A percentile compares a stretch with the other conserved stretches of the same genome.
Conservation (phyloP, 2,888 invertebrate genomes). For the Brassicogethes aeneus region DNA sequence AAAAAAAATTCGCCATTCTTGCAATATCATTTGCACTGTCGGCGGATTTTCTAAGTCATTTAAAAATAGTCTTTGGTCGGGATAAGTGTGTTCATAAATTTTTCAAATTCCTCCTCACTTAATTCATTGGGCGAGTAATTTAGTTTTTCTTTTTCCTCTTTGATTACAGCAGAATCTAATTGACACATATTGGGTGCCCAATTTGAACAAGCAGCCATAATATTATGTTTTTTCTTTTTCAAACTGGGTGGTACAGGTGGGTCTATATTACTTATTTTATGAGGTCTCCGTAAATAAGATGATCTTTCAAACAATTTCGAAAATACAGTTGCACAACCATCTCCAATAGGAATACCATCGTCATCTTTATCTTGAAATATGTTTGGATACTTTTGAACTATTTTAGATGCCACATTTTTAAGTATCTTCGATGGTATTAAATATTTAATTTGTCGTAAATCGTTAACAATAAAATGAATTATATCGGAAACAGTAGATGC, state of each 20-base stretch:
- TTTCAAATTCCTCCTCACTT: background rate
- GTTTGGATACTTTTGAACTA: no score
- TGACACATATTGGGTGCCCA: no score
- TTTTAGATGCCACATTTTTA: no score
- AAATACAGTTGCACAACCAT: slow-evolving; percentile 16
- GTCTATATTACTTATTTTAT: slow-evolving; percentile 10
- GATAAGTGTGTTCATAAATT: slow-evolving; percentile 8
- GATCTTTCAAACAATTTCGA: slow-evolving; percentile 18
- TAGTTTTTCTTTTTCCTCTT: no score
- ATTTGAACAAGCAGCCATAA: slow-evolving; percentile 10
- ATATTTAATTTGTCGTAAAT: no score
- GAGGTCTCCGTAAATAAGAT: slow-evolving; percentile 20
- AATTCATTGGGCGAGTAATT: slow-evolving; percentile 2
- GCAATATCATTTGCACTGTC: slow-evolving; percentile 6
- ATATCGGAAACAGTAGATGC: no score
- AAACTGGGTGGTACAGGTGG: background rate
- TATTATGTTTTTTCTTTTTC: slow-evolving; percentile 1
- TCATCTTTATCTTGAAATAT: slow-evolving; percentile 21
- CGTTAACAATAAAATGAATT: no score
- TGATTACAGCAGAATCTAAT: background rate
- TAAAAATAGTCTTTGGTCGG: slow-evolving; percentile 10
- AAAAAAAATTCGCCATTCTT: slow-evolving; percentile 7
- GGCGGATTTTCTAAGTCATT: slow-evolving; percentile 8
- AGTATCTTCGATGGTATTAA: no score
- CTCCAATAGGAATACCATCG: slow-evolving; percentile 18